phyloP scores from a whole-genome alignment of 2,888 invertebrate species.

The Spialia ferax region DNA sequence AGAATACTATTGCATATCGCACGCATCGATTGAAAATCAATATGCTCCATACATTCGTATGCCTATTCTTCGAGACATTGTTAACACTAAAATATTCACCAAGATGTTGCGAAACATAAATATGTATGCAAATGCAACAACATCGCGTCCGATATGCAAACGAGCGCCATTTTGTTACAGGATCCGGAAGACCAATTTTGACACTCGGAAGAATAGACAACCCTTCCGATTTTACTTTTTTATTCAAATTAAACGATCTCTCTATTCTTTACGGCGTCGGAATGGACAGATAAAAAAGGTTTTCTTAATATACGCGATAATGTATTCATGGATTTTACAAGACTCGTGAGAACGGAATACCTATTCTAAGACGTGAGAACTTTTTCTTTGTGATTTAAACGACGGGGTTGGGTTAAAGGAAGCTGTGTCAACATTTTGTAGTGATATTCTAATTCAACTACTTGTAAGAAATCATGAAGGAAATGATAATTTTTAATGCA shows the following conservation, averaged over 20 bases:
- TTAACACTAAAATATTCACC: conserved; percentile 59
- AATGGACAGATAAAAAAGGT: conserved; percentile 68
- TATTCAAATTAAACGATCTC: conserved; percentile 74
- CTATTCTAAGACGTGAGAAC: conserved; percentile 67
- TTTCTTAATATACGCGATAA: conserved; percentile 66
- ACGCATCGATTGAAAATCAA: conserved; percentile 37
- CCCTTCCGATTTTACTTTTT: conserved; percentile 70
- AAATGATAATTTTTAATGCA: too few relatives aligned
- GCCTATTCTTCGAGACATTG: conserved; percentile 21
- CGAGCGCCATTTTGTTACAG: conserved; percentile 66
- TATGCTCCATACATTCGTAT: background rate
- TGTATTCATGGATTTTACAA: conserved; percentile 73
- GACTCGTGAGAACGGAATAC: conserved; percentile 65
- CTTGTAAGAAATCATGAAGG: background rate
- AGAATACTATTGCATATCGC: conserved; percentile 59
- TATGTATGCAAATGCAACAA: conserved; percentile 77
- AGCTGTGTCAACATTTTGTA: conserved; percentile 81
- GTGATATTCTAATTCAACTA: conserved; percentile 73
- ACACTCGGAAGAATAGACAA: conserved; percentile 81
- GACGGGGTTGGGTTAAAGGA: conserved; percentile 77
- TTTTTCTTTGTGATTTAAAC: conserved; percentile 69
- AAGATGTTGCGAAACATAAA: conserved; percentile 51
- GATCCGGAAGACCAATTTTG: conserved; percentile 84
- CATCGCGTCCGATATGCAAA: conserved; percentile 79
- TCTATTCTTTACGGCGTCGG: conserved; percentile 43